These are phyloP conservation scores for Columbina picui DNA, from an alignment of 2,113 vertebrate genomes.

Conservation along the genomic window DNA sequence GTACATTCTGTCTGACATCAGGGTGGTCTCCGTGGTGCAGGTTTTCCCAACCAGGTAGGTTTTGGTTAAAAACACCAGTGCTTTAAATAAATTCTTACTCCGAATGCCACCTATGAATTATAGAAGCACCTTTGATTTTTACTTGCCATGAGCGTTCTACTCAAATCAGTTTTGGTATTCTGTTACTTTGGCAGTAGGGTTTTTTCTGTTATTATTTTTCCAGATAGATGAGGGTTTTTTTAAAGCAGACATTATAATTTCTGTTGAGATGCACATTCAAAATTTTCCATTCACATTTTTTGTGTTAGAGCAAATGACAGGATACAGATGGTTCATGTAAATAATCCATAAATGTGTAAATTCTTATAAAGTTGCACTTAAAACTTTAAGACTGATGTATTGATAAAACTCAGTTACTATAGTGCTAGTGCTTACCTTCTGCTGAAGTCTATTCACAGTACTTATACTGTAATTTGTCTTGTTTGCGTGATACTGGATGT, in stretches of 20 bases:
- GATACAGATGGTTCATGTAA: neutral
- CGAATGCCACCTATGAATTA: neutral
- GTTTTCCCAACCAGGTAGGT: constrained; percentile 55
- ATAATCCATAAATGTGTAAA: neutral
- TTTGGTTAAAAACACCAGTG: constrained; percentile 4
- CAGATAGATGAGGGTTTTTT: neutral
- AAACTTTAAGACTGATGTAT: neutral
- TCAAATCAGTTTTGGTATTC: neutral
- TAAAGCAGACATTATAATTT: neutral
- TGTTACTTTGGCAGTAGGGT: neutral
- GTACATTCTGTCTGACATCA: constrained; percentile 29
- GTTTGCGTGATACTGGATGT: neutral
- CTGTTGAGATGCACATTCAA: neutral
- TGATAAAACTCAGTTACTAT: neutral
- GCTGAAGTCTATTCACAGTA: neutral
- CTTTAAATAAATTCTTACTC: neutral
- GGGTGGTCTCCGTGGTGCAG: neutral
- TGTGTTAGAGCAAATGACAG: neutral
- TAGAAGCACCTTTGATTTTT: neutral
- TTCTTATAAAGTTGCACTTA: neutral
- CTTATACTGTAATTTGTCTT: neutral
- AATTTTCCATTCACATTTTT: neutral
- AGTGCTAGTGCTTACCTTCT: neutral
- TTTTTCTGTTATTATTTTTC: neutral
- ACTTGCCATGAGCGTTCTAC: neutral